Evolutionary conservation across 2,113 vertebrate genomes (phyloP), one percentile per base, ranked within the genome.

Genomic region (Accipiter virgatus): DNA sequence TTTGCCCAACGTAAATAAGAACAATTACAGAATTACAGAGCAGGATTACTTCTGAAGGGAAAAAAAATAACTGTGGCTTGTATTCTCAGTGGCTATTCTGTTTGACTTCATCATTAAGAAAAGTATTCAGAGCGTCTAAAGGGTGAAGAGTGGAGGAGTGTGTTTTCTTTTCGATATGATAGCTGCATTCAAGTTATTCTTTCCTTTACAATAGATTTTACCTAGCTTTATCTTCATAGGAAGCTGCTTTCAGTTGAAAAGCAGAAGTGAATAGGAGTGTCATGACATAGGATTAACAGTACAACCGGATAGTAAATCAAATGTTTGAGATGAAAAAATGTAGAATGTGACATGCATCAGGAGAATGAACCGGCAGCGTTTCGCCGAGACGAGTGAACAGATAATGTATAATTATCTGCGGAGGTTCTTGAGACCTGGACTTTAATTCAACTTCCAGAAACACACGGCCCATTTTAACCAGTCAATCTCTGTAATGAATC

Each of bases 211-310:
- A 99, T 99, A 98, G 99, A 98, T 99, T 99, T 99, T 99, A 99
- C 99, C 99, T 99, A 98, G 98, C 98, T 99, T 99, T 99, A 99
- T 99, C 99, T 99, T 99, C 98, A 98, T 94, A 99, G 99, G 99
- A 99, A 98, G 98, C 99, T 98, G 99, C 99, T 99, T 99, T 99
- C 99, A 98, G 98, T 97, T 98, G 98, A 98, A 98, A 99, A 99
- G 99, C 99, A 99, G 99, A 98, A 98, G 98, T 99, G 99, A 99
- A 98, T 98, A 98, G 99, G 99, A 99, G 99, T 99, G 99, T 99
- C 99, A 99, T 98, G 99, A 99, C 99, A 99, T 93, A 97, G 98
- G 99, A 99, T 99, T 99, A 99, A 98, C 98, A 98, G 99, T 99
- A 99, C 98, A 99, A 98, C 99, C 94, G 95, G 98, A 98, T 98